Base-by-base conservation (phyloP, 1,140 invertebrate species). In the Drosophila melanica region DNA sequence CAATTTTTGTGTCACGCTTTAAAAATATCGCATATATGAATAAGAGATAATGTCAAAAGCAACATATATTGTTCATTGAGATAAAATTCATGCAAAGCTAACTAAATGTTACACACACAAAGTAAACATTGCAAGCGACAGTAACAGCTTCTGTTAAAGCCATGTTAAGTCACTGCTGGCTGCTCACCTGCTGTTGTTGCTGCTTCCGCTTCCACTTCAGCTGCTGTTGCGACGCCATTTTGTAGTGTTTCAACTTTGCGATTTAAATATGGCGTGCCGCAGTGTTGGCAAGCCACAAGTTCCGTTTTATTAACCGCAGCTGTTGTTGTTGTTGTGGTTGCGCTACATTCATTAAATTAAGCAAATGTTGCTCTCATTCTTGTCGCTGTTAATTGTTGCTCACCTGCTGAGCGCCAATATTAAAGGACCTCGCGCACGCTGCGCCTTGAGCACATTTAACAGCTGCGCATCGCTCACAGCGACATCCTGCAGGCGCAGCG, bases 351-450 rank as follows among this genome's bases (percentile, higher is more conserved):
- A 68, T 16, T 18, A 41, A 77, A 74, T 70, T 55, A 59, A 27
- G 53, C 54, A 50, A 45, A 48, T 48, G 16, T 30, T 14, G 12
- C 18, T 33, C 11, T 47, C 18, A 18, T 65, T 23, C 12, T 16
- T 37, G 45, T 35, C 20, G 47, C 45, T 67, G 33, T 42, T 48
- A 35, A 12, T 39, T 67, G 16, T 7, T 57, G 79, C 68, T 84
- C 77, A 91, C 73, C 91, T 90, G 79, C 80, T 80, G 48, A 92
- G 72, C 57, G 87, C 82, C 57, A 90, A 58, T 71, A 90, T 87
- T 35, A 90, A 48, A 30, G 87, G 87, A 70, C 87, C 87, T 20
- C 67, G 75, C 42, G 78, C 68, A 57, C 87, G 87, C 59, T 90
- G 87, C 11, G 82, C 66, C 11, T 77, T 80, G 57, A 90, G 77